phyloP scores from a whole-genome alignment of 2,888 invertebrate genomes.

The Monochamus alternatus region DNA sequence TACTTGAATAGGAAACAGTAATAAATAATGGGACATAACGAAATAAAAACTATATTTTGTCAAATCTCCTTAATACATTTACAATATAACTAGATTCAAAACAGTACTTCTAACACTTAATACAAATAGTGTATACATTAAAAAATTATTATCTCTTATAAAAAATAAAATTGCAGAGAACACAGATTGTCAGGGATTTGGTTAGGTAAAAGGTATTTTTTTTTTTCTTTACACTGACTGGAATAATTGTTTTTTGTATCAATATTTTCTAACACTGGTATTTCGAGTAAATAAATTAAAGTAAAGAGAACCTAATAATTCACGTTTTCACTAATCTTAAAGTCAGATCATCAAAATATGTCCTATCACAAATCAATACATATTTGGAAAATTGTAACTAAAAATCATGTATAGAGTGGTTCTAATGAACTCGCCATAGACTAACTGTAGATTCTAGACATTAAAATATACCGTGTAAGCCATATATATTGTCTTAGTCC shows the following conservation, averaged over 20 bases:
- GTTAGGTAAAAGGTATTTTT: background rate
- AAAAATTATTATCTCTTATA: conserved; percentile 21
- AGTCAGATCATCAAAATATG: too few species aligned
- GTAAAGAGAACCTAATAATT: too few species aligned
- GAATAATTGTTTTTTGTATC: background rate
- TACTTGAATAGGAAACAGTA: too few species aligned
- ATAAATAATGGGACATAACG: background rate
- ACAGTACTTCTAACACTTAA: conserved; percentile 20
- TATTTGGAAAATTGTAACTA: too few species aligned
- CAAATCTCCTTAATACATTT: conserved; percentile 29
- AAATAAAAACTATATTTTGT: conserved; percentile 36
- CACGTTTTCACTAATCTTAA: too few species aligned
- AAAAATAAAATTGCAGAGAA: conserved; percentile 17
- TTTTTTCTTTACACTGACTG: background rate
- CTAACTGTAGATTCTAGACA: too few species aligned
- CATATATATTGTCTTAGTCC: too few species aligned
- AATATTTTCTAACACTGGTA: background rate
- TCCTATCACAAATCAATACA: too few species aligned
- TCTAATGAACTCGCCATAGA: too few species aligned
- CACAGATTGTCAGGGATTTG: conserved; percentile 21
- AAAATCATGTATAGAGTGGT: too few species aligned
- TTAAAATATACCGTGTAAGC: too few species aligned
- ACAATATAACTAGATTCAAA: conserved; percentile 29
- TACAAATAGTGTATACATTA: conserved; percentile 19
- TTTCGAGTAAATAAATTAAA: background rate